phyloP scores from a whole-genome alignment of 2,888 invertebrate species.

The Baccha elongata region DNA sequence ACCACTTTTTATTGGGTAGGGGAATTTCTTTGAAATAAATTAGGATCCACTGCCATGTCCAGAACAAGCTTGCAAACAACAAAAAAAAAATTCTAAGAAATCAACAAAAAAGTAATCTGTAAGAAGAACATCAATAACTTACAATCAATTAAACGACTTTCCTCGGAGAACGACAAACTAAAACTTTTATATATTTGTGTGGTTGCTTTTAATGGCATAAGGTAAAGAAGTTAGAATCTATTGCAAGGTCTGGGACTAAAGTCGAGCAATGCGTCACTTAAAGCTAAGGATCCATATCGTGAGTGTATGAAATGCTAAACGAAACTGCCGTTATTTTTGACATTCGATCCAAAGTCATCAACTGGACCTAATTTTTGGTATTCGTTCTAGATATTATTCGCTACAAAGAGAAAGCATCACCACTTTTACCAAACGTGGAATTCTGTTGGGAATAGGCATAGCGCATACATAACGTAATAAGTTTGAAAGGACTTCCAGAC shows the following conservation, averaged over 20 bases:
- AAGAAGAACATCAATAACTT: slow-evolving; percentile 68
- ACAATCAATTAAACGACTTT: slow-evolving; percentile 69
- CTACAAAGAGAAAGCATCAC: slow-evolving; percentile 59
- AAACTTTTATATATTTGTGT: slow-evolving; percentile 8
- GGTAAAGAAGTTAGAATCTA: slow-evolving; percentile 14
- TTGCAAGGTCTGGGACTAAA: slow-evolving; percentile 4
- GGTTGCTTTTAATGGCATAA: neutral
- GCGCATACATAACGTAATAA: slow-evolving; percentile 45
- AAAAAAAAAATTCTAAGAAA: slow-evolving; percentile 10
- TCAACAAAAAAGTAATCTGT: slow-evolving; percentile 6
- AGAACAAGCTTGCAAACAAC: too few relatives aligned
- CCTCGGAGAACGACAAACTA: slow-evolving; percentile 44
- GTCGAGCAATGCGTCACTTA: slow-evolving; percentile 37
- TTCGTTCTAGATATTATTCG: neutral
- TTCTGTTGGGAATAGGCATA: slow-evolving; percentile 54
- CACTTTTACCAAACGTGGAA: slow-evolving; percentile 64
- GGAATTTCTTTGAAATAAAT: slow-evolving; percentile 28
- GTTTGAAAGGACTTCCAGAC: slow-evolving; percentile 48
- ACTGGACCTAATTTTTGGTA: slow-evolving; percentile 8
- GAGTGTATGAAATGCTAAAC: slow-evolving; percentile 46
- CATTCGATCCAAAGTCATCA: neutral
- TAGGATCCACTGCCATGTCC: neutral
- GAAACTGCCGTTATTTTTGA: slow-evolving; percentile 37
- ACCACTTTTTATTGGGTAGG: slow-evolving; percentile 9
- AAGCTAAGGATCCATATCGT: slow-evolving; percentile 45